Evolutionary conservation across 2,888 invertebrate genomes (phyloP).

Genomic region (Caenorhabditis angaria): DNA sequence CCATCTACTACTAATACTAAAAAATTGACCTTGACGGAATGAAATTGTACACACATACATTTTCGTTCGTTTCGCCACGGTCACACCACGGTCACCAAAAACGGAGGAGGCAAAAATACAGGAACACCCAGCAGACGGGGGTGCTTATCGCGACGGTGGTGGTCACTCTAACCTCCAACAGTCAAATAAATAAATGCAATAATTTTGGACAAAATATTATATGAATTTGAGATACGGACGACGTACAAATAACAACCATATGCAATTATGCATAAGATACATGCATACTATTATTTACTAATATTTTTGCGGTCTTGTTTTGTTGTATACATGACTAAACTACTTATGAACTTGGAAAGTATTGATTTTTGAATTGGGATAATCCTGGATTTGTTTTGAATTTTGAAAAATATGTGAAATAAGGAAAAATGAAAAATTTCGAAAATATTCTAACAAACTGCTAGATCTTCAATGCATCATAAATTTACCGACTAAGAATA

Average conservation of each 20-base stretch:
- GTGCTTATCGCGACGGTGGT: conserved; percentile 25
- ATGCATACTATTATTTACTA: conserved; percentile 4
- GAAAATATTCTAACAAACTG: no score
- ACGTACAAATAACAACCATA: conserved; percentile 34
- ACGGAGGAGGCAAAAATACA: conserved; percentile 19
- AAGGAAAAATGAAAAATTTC: no score
- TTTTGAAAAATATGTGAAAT: no score
- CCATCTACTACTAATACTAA: conserved; percentile 8
- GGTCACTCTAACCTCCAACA: conserved; percentile 14
- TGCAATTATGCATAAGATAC: conserved; percentile 43
- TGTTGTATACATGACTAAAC: conserved; percentile 3
- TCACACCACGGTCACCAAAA: conserved; percentile 14
- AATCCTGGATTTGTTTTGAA: no score
- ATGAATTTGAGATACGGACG: conserved; percentile 15
- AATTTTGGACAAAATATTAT: neutral
- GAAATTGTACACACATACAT: no score
- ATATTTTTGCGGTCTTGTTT: neutral
- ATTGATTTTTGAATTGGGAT: neutral
- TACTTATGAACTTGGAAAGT: no score
- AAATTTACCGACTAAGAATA: no score
- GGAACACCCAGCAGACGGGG: conserved; percentile 12
- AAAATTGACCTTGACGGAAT: conserved; percentile 4
- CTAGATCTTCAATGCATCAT: no score
- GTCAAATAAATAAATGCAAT: conserved; percentile 11
- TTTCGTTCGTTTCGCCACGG: conserved; percentile 2